phyloP scores from a whole-genome alignment of 92 coral and sea anemone genomes.

The Epizoanthus fatuus region DNA sequence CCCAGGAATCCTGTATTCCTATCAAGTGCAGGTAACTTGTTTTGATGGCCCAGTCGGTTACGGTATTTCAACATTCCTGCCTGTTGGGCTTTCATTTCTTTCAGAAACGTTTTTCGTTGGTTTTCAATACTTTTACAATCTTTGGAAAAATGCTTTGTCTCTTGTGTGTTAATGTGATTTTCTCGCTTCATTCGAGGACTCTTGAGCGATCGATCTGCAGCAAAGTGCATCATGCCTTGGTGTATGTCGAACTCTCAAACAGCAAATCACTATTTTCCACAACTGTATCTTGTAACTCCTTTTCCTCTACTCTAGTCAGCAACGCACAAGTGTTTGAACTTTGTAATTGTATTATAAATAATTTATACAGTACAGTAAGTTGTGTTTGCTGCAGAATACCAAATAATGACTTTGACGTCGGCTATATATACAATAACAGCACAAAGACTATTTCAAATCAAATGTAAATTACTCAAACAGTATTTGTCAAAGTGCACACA shows the following conservation, averaged over 20 bases:
- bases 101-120: slow-evolving; percentile 25
- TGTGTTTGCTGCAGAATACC: no score
- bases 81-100: slow-evolving; percentile 7
- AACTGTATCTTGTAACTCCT: no score
- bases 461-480: no score
- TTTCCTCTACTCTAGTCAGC: no score
- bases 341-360: no score
- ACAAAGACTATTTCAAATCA: no score
- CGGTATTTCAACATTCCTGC: background rate
- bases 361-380: no score
- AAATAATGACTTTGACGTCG: no score
- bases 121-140: slow-evolving; percentile 17
- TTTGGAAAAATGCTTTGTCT: background rate
- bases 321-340: no score
- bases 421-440: no score
- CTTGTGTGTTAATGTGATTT: background rate
- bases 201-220: background rate
- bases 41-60: background rate
- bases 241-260: background rate
- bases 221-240: background rate
- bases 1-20: background rate
- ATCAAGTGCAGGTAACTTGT: background rate
- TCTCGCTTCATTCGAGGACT: slow-evolving; percentile 26
- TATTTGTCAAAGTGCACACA: no score
- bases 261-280: background rate